phyloP scores from a whole-genome alignment of 2,888 invertebrate species.

The Synergus itoensis region DNA sequence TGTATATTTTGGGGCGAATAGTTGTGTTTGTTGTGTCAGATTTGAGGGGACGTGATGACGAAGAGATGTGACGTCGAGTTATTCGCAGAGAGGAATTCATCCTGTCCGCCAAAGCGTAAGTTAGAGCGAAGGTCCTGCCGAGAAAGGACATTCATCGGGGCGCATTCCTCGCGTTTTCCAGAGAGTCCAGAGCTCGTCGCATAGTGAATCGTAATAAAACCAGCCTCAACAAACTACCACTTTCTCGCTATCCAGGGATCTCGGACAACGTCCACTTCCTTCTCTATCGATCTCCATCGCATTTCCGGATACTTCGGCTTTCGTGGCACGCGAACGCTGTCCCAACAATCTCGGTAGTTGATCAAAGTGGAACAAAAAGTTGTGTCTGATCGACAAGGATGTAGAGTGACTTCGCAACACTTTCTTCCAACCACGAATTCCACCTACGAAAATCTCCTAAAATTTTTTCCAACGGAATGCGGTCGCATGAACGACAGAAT shows the following conservation, averaged over 20 bases:
- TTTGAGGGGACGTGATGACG: neutral
- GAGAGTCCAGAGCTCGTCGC: conserved; percentile 63
- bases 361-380: neutral
- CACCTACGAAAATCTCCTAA: neutral
- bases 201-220: conserved; percentile 63
- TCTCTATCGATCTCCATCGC: conserved; percentile 40
- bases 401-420: neutral
- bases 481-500: neutral
- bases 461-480: neutral
- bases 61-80: conserved; percentile 63
- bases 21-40: neutral
- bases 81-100: conserved; percentile 67
- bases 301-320: conserved; percentile 41
- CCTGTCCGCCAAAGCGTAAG: conserved; percentile 45
- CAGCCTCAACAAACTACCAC: conserved; percentile 58
- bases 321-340: conserved; percentile 29
- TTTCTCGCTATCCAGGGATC: conserved; percentile 35
- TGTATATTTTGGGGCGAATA: neutral
- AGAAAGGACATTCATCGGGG: conserved; percentile 27
- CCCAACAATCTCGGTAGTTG: neutral
- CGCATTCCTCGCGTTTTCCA: conserved; percentile 70
- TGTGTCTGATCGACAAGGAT: neutral
- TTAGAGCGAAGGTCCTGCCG: neutral
- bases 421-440: neutral
- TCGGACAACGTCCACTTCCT: conserved; percentile 46